Percentiles rank a stretch among this genome's conserved stretches.
These are phyloP conservation scores for Nipponia nippon DNA, from an alignment of 2,113 vertebrate species.

Conservation along the genomic window DNA sequence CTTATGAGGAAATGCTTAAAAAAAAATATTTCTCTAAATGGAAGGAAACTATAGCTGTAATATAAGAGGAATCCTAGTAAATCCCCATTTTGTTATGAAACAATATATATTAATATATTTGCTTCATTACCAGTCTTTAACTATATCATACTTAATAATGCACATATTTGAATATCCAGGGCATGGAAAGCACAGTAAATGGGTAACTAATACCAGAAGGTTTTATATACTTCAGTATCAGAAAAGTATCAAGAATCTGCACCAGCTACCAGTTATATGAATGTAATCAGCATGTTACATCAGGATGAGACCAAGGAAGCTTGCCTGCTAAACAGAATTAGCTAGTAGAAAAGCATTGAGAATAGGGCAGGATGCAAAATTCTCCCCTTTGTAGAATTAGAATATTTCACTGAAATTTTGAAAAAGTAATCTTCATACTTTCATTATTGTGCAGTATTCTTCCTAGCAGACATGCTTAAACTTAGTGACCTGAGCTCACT, in stretches of 20 bases:
- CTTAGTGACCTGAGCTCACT: not conserved
- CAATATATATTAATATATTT: not conserved
- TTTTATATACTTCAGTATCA: not conserved
- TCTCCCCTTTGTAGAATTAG: not conserved
- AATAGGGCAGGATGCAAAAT: not conserved
- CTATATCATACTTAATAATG: not conserved
- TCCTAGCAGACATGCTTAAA: not conserved
- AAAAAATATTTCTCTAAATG: not conserved
- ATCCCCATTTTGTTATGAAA: not conserved
- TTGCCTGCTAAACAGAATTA: not conserved
- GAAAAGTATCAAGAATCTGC: not conserved
- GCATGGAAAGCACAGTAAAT: not conserved
- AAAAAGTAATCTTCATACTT: not conserved
- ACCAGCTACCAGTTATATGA: not conserved
- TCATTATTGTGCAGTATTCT: not conserved
- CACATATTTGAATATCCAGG: not conserved
- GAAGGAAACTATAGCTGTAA: not conserved
- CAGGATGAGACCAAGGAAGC: not conserved
- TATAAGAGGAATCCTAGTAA: not conserved
- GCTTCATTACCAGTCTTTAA: not conserved
- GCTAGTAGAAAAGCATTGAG: not conserved
- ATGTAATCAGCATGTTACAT: not conserved
- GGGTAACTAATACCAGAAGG: not conserved
- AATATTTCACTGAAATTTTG: not conserved
- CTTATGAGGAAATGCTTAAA: not conserved